Percentiles rank a stretch among this genome's conserved stretches.
These are phyloP conservation scores for Oxyruncus cristatus DNA, from an alignment of 2,113 vertebrate genomes.

Conservation along the genomic window DNA sequence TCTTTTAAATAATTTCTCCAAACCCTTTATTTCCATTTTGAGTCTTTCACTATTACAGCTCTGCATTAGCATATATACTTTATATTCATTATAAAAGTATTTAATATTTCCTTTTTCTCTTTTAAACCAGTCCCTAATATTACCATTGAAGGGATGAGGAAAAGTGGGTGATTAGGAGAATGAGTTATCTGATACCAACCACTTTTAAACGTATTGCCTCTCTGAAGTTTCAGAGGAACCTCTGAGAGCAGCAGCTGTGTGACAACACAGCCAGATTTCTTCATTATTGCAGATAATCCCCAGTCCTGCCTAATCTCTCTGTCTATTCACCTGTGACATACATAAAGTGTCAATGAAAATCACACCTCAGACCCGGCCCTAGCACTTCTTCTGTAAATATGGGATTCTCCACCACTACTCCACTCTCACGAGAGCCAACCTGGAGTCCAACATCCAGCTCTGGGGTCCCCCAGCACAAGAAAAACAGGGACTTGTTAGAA, in stretches of 20 bases:
- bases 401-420: background rate
- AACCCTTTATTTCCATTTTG: background rate
- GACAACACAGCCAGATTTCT: background rate
- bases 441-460: rapidly evolving
- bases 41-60: background rate
- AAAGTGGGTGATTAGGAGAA: background rate
- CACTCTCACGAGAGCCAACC: rapidly evolving
- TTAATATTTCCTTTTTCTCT: background rate
- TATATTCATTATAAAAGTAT: background rate
- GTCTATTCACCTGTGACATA: background rate
- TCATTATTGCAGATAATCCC: background rate
- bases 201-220: background rate
- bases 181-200: background rate
- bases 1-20: background rate
- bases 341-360: background rate
- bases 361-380: background rate
- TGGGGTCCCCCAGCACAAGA: background rate
- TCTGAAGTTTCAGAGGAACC: background rate
- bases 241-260: background rate
- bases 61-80: background rate
- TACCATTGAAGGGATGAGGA: background rate
- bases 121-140: background rate
- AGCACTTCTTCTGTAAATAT: background rate
- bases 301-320: background rate
- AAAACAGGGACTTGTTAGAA: background rate